phyloP scores from a whole-genome alignment of 92 coral and sea anemone genomes.

The Nematostella vectensis region DNA sequence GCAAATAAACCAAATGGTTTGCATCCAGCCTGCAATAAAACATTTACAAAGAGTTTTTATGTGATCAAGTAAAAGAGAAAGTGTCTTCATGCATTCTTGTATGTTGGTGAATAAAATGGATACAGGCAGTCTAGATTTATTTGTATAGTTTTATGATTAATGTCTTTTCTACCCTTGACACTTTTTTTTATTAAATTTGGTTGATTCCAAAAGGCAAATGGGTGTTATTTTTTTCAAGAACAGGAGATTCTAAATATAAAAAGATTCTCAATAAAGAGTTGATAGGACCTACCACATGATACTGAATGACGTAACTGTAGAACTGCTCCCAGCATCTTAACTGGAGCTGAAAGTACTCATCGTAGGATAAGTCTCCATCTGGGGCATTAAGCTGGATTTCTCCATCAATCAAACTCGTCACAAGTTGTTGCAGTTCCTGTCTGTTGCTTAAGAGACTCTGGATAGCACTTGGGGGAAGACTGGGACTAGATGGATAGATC shows the following conservation, averaged over 20 bases:
- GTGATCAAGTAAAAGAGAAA: too few species aligned
- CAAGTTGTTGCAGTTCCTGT: constrained; percentile 58
- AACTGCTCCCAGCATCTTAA: constrained; percentile 93
- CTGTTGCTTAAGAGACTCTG: constrained; percentile 35
- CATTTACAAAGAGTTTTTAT: too few species aligned
- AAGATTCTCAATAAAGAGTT: too few species aligned
- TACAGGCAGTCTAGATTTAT: too few species aligned
- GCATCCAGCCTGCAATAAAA: constrained; percentile 51
- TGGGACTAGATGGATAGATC: constrained; percentile 58
- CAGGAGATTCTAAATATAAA: too few species aligned
- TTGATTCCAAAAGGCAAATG: too few species aligned
- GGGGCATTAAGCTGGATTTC: constrained; percentile 92
- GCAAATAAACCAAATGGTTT: constrained; percentile 85
- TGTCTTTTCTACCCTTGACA: too few species aligned
- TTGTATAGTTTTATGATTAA: too few species aligned
- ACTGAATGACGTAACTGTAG: constrained; percentile 85
- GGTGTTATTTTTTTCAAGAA: too few species aligned
- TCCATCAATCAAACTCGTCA: constrained; percentile 66
- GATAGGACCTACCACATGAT: constrained; percentile 83
- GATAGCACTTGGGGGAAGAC: constrained; percentile 7
- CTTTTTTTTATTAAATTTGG: too few species aligned
- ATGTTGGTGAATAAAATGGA: too few species aligned
- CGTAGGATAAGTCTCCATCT: constrained; percentile 72
- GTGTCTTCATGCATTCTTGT: too few species aligned
- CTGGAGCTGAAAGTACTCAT: constrained; percentile 82